Percentiles rank a stretch among this genome's conserved stretches.
phyloP scores from a whole-genome alignment of 1,140 invertebrate genomes.

The Chionoecetes opilio region DNA sequence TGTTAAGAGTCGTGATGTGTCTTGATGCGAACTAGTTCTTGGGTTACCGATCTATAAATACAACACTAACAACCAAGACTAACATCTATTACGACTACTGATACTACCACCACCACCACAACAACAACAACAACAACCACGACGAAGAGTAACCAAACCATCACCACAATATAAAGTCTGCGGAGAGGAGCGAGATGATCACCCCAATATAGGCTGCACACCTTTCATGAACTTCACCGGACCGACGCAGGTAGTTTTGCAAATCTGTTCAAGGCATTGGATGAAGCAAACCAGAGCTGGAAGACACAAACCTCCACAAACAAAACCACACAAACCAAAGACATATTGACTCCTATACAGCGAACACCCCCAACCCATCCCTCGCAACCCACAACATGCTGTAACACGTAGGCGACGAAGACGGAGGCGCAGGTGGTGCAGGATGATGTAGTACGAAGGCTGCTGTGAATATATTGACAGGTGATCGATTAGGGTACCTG shows the following conservation, averaged over 20 bases:
- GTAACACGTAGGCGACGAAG: not conserved
- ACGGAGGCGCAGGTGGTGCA: not conserved
- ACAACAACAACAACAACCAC: not conserved
- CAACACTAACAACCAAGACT: not conserved
- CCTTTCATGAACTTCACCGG: not conserved
- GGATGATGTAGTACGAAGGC: not conserved
- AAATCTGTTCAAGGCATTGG: not conserved
- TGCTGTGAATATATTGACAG: not conserved
- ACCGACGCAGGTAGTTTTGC: not conserved
- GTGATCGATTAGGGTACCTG: not conserved
- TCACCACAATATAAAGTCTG: not conserved
- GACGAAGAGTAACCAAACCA: not conserved
- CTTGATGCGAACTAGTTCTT: not conserved
- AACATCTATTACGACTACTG: not conserved
- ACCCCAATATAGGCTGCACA: not conserved
- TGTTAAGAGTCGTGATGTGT: not conserved
- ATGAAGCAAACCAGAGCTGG: not conserved
- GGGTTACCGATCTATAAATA: not conserved
- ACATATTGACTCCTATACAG: too few species aligned
- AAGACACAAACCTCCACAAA: not conserved
- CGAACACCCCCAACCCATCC: too few species aligned
- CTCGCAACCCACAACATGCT: too few species aligned
- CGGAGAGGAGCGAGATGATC: not conserved
- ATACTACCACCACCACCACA: not conserved
- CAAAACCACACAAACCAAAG: too few species aligned